These are phyloP conservation scores for Eclectus roratus DNA, from an alignment of 2,113 vertebrate species.

Conservation along the genomic window DNA sequence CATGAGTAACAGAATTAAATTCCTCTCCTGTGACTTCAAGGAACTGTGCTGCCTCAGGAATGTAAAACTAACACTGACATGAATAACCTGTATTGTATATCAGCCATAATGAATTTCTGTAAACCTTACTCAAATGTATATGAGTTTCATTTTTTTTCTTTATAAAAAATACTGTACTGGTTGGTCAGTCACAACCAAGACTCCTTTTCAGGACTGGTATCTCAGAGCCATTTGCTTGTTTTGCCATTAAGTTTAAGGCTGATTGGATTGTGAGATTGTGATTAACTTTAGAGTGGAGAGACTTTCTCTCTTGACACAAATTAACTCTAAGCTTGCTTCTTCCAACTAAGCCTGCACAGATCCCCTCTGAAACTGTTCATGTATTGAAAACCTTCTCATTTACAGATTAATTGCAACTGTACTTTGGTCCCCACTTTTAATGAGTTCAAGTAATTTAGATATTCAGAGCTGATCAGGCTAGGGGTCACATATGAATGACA, in stretches of 20 bases:
- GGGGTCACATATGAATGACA: background rate
- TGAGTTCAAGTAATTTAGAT: background rate
- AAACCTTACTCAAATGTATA: background rate
- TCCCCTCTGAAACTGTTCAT: background rate
- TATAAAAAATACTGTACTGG: background rate
- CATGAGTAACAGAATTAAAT: background rate
- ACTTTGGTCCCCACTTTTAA: background rate
- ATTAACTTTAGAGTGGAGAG: background rate
- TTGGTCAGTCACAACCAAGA: background rate
- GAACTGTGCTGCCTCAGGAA: background rate
- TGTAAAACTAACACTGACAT: background rate
- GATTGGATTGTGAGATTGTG: background rate
- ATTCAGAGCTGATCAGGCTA: background rate
- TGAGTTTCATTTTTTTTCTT: background rate
- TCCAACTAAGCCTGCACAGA: background rate
- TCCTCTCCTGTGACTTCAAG: background rate
- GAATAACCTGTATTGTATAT: background rate
- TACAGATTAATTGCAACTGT: background rate
- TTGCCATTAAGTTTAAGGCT: background rate
- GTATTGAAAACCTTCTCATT: background rate
- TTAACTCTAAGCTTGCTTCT: background rate
- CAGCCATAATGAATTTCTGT: background rate
- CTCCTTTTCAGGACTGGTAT: background rate
- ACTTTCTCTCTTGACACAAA: background rate
- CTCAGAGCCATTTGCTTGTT: background rate